Evolutionary conservation across 1,140 invertebrate species (phyloP), one percentile per base, ranked within the genome.

Genomic region (Holotrichia oblita): DNA sequence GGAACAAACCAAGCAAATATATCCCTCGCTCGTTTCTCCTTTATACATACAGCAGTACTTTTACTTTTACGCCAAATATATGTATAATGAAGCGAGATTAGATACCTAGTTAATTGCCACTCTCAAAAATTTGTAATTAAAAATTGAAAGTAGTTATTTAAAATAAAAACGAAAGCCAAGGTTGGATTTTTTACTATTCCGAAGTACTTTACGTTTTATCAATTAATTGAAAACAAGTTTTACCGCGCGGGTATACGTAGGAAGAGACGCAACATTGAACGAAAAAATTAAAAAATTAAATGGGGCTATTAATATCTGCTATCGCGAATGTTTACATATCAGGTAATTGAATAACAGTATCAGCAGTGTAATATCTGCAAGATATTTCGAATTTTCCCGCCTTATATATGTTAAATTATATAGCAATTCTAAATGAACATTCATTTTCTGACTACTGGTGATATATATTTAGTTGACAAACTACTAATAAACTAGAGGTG

Each of bases 141-240:
- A 69, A 69, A 69, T 69, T 20, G 61, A 69, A 69, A 69, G 61
- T 69, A 69, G 12, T 69, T 69, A 69, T 69, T 69, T 20, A 8
- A 61, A 69, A 69, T 4, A 69, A 34, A 69, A 69, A 27, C 3
- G 61, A 69, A 27, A 69, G 61, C 14, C 22, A 69, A 69, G 61
- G 61, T 27, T 22, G 10, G 2, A 69, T 34, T 24, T 27, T 34
- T 69, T 22, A 27, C 8, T 17, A 69, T 69, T 69, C 22, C 22
- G 61, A 12, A 22, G 61, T 69, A 69, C 61, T 69, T 69, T 69
- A 27, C 3, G 12, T 55, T 55, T 55, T 55, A 55, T 55, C 20
- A 69, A 69, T 34, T 69, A 69, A 69, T 64, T 69, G 22, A 69
- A 34, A 69, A 69, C 61, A 7, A 14, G 61, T 69, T 69, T 20